Percentiles rank a stretch among this genome's conserved stretches.
phyloP scores from a whole-genome alignment of 2,888 invertebrate genomes.

The Tenthredo distinguenda region DNA sequence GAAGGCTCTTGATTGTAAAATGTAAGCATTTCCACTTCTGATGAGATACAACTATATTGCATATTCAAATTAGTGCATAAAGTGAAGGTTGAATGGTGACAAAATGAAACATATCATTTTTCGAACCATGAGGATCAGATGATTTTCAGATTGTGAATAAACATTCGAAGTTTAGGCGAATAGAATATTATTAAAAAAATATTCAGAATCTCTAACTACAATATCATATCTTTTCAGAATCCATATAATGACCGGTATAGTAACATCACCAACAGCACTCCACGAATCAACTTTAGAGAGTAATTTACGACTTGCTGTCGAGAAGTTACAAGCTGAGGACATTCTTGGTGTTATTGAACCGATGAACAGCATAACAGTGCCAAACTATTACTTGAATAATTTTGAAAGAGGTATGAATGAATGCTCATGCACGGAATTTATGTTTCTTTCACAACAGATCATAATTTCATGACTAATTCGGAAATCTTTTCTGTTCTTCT shows the following conservation, averaged over 20 bases:
- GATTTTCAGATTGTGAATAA: neutral
- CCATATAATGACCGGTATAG: slow-evolving; percentile 93
- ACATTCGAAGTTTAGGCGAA: neutral
- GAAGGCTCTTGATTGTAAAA: slow-evolving; percentile 87
- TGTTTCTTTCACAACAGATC: neutral
- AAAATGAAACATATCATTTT: neutral
- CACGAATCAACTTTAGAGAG: slow-evolving; percentile 85
- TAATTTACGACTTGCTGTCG: slow-evolving; percentile 88
- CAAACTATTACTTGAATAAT: slow-evolving; percentile 91
- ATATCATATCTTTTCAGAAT: slow-evolving; percentile 80
- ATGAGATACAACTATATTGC: slow-evolving; percentile 14
- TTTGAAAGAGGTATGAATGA: slow-evolving; percentile 85
- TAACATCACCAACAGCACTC: slow-evolving; percentile 78
- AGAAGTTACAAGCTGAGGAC: slow-evolving; percentile 84
- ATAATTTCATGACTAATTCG: neutral
- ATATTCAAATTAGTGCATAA: neutral
- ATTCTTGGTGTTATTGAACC: slow-evolving; percentile 95
- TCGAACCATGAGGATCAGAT: neutral
- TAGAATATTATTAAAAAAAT: neutral
- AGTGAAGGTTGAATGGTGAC: neutral
- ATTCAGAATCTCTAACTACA: neutral
- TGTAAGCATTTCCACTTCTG: slow-evolving; percentile 78
- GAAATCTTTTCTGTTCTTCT: neutral
- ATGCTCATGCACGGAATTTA: slow-evolving; percentile 10
- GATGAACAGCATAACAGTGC: slow-evolving; percentile 91